Base-by-base conservation (phyloP, 2,888 invertebrate species). In the Chaetogeoica ovagalla region DNA sequence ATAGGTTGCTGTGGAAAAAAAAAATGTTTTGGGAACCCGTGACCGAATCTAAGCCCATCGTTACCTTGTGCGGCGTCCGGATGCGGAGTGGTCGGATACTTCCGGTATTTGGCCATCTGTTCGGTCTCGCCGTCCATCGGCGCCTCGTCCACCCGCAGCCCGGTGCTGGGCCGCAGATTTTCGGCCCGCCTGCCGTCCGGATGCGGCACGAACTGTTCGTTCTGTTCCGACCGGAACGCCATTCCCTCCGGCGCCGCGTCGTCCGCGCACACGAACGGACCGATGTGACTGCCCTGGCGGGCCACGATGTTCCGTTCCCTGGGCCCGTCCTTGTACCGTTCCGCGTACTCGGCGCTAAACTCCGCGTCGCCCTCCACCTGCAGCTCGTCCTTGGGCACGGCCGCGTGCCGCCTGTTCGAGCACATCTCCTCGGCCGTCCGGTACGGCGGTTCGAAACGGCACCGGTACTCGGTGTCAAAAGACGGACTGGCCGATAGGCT, bases 141-240 rank as follows among this genome's bases (percentile, higher is more conserved):
- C 6, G 66, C 79, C 23, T 83, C 84, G 71, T 83, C 84, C 63
- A 84, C 70, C 66, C 82, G 82, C 30, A 84, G 76, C 21, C 75
- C 83, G n/a, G 84, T 84, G 21, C 82, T 63, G 13, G 83, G 83
- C 66, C 84, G 82, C 17, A 73, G 59, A 17, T 83, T 74, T 43
- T 81, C 82, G 0, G 84, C 82, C 55, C 83, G 68, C 65, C 82
- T 81, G 15, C 82, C 83, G 5, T 82, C 82, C 11, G 82, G 82
- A 48, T 82, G 83, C 23, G 82, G 83, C 37, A 83, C 71, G 55
- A 81, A 84, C 39, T 65, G 83, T n/a, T 83, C 83, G 23, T 82
- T 82, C 21, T 70, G 77, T 37, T 79, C 77, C 15, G 77, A 75
- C 8, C 57, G 23, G 43, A n/a, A 59, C 17, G 17, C 66, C 75